These are phyloP conservation scores for Oreotragus oreotragus DNA, from an alignment of 2,113 vertebrate species.

Conservation along the genomic window DNA sequence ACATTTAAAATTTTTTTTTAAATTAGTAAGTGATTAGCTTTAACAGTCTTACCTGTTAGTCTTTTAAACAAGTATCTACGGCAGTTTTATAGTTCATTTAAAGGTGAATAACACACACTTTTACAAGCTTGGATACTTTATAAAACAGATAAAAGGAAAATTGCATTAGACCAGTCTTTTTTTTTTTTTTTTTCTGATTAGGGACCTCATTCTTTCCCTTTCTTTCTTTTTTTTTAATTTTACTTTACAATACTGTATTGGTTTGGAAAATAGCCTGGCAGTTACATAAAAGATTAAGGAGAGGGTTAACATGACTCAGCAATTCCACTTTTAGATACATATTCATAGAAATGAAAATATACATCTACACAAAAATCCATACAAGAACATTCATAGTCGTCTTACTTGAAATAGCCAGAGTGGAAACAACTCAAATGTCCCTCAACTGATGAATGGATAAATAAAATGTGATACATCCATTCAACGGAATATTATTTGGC, in stretches of 20 bases:
- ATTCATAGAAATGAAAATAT: neutral
- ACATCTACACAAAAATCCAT: neutral
- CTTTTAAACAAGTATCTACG: neutral
- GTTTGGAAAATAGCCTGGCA: neutral
- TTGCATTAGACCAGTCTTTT: neutral
- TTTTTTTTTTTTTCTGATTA: too few species aligned
- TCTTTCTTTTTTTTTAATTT: too few species aligned
- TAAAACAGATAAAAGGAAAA: conserved; percentile 23
- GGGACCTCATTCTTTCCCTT: too few species aligned
- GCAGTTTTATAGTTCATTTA: neutral
- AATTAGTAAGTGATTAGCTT: neutral
- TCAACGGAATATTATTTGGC: neutral
- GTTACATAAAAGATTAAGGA: neutral
- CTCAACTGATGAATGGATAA: neutral
- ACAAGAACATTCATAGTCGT: neutral
- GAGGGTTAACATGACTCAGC: neutral
- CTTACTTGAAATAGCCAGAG: neutral
- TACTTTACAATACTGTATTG: too few species aligned
- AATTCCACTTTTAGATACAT: neutral
- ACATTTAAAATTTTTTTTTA: neutral
- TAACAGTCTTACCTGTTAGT: neutral
- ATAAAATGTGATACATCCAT: neutral
- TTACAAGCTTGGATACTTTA: neutral
- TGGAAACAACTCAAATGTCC: neutral
- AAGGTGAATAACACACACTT: neutral